Base-by-base conservation (phyloP, 2,113 vertebrate species). In the Desmodus rotundus region DNA sequence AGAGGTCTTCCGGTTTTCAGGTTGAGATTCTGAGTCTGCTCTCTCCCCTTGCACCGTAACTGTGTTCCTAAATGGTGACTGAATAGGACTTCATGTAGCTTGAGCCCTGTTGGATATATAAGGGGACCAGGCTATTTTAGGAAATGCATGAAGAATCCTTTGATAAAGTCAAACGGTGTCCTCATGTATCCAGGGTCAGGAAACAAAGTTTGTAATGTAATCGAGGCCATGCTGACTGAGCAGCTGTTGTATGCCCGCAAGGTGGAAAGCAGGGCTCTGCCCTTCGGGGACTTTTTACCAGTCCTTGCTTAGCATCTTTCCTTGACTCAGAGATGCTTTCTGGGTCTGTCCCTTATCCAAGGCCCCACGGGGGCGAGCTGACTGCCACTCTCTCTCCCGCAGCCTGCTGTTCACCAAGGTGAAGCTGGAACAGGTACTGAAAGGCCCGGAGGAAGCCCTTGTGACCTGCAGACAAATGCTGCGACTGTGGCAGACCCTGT, bases 331-430 rank as follows among this genome's bases (percentile, higher is more conserved):
- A 92, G 74, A 41, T 85, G 45, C 41, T 19, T 86, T 96, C 80
- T 90, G 77, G n/a, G 17, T 12, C 26, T 52, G 26, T 45, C 80
- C 73, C 61, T 52, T 41, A 65, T 12, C 28, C 20, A 58, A 65
- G n/a, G 14, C 26, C 13, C 33, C 3, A 0, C 0, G 1, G 41
- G 20, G 16, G 5, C 16, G 0, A 13, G 20, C 81, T 97, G 45
- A 96, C 63, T 15, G 45, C 13, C 3, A 7, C 12, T 86, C 78
- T 97, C 87, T 97, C 93, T 81, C 7, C 97, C 11, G 11, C 47
- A 99, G 99, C 98, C 98, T 99, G 97, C 98, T 99, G 95, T 99
- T 99, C 98, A 99, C 99, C 63, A 99, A 99, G 98, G 99, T 99
- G 86, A 99, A 99, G 98, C 98, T 99, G 94, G 99, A 99, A 94